A percentile compares a stretch with the other conserved stretches of the same genome.
Conservation (phyloP, 2,113 vertebrate species). For the Neolamprologus devosi region DNA sequence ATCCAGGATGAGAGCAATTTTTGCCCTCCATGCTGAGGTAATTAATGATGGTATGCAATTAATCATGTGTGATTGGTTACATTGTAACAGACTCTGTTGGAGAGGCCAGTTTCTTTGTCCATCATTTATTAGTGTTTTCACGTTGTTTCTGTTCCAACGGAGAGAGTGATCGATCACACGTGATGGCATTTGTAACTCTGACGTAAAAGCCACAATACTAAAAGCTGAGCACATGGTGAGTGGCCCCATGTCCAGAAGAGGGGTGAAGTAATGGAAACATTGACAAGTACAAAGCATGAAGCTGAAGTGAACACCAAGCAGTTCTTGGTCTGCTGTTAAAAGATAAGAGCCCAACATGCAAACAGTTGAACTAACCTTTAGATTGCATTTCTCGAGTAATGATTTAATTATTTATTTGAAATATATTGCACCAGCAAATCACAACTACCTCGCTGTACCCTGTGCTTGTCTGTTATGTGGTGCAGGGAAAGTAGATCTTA, state of each 20-base stretch:
- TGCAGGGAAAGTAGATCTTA: neutral
- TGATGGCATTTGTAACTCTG: constrained; percentile 7
- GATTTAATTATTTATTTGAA: neutral
- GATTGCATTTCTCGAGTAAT: neutral
- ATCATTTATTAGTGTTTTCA: neutral
- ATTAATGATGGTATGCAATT: neutral
- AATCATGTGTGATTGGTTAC: neutral
- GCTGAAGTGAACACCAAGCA: neutral
- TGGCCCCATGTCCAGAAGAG: neutral
- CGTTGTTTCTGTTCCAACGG: neutral
- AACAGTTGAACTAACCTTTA: neutral
- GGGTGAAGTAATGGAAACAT: neutral
- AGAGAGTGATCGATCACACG: neutral
- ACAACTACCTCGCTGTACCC: neutral
- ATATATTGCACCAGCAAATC: neutral
- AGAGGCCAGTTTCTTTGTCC: neutral
- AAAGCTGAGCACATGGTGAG: neutral
- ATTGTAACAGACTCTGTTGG: neutral
- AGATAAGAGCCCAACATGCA: neutral
- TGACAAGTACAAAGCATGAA: neutral
- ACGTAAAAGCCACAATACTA: neutral
- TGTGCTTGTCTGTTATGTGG: neutral
- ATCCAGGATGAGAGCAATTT: constrained; percentile 3
- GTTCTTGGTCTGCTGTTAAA: neutral
- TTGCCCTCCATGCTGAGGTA: neutral